A percentile compares a stretch with the other conserved stretches of the same genome.
These are phyloP conservation scores for Nycteola revayana DNA, from an alignment of 2,888 invertebrate genomes.

Conservation along the genomic window DNA sequence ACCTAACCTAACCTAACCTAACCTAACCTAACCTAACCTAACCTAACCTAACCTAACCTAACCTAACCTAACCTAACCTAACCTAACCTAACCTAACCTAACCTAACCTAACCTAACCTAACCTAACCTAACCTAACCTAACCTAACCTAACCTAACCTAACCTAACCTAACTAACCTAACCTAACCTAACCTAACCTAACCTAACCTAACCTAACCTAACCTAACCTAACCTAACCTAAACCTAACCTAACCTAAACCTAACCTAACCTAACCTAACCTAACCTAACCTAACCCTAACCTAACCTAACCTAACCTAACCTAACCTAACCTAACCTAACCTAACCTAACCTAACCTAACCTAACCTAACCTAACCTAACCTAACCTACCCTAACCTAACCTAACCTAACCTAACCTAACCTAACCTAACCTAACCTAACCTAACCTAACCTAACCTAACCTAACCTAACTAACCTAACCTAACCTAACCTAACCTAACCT, in stretches of 20 bases:
- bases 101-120: conserved; percentile 5
- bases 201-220: conserved; percentile 1
- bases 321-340: conserved; percentile 6
- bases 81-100: conserved; percentile 7
- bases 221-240: conserved; percentile 7
- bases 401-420: conserved; percentile 13
- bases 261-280: too few species aligned
- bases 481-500: conserved; percentile 14
- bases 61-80: conserved; percentile 11
- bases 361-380: conserved; percentile 15
- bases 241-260: too few species aligned
- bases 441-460: conserved; percentile 16
- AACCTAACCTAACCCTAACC: too few species aligned
- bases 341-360: conserved; percentile 15
- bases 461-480: conserved; percentile 17
- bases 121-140: conserved; percentile 21
- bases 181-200: conserved; percentile 9
- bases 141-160: conserved; percentile 15
- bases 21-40: conserved; percentile 6
- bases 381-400: too few species aligned
- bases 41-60: conserved; percentile 2
- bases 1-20: conserved; percentile 13
- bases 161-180: conserved; percentile 14
- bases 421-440: conserved; percentile 11
- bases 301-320: conserved; percentile 8